Evolutionary conservation across 1,140 invertebrate genomes (phyloP), one percentile per base, ranked within the genome.

Genomic region (Cotesia chilonis): DNA sequence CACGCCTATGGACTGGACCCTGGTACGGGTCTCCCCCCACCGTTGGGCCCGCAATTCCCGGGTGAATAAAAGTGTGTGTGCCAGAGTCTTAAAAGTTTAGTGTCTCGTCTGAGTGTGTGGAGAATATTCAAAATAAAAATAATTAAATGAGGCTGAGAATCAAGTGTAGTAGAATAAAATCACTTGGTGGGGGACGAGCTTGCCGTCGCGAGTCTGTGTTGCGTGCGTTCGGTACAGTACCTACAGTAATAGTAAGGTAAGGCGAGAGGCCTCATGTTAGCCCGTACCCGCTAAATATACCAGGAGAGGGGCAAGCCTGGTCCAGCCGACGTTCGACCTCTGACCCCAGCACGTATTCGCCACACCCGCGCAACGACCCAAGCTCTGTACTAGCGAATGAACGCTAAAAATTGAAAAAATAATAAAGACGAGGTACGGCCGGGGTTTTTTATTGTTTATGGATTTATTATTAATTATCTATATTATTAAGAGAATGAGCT

Each of bases 331-430:
- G 76, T 81, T 80, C 81, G 83, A 86, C 83, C 84, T 76, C 73
- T 78, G 84, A 86, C 85, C 84, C 80, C 82, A 80, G 83, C 84
- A 85, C 83, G 84, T 86, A 87, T 87, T 86, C 80, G 84, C 85
- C 85, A 86, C 84, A 86, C 85, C 84, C 83, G 84, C 83, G 79
- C 81, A 85, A 74, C 41, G 41, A 47, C 77, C 57, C 14, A 28
- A 4, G 57, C 17, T 20, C 57, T 59, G 41, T 47, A 47, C 41
- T 47, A 47, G 41, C 76, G 81, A 83, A 79, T 81, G 80, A 76
- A 74, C 77, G 74, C 78, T 78, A 28, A 28, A 28, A 28, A 28
- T 76, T 76, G 74, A 67, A 67, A 52, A 51, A 64, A 68, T 61
- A 41, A 63, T 38, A n/a, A 57, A 59, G 17, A 4, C 20, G 57